Base-by-base conservation (phyloP, 1,140 invertebrate genomes). In the Coelopa frigida region DNA sequence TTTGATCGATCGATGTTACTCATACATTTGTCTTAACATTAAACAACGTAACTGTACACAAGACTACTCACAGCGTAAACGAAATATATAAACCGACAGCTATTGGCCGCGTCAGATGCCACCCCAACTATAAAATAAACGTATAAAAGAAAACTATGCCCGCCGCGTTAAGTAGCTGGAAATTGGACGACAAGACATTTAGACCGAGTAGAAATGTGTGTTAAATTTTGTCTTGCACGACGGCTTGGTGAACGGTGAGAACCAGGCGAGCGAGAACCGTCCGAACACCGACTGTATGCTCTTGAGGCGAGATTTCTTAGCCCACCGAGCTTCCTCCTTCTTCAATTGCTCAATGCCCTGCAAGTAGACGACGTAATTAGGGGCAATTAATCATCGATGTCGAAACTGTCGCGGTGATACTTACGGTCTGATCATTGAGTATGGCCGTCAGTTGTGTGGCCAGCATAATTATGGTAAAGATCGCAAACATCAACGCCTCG, bases 391-490 rank as follows among this genome's bases (percentile, higher is more conserved):
- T 26, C 15, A 17, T 14, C 26, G 23, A 15, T 45, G 27, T 45
- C 32, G 24, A 29, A 29, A 29, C 27, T 8, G 8, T 29, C n/a
- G n/a, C 8, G 36, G n/a, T n/a, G 12, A n/a, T 12, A 73, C 75
- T 68, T 73, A 94, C 93, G 53, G 96, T 99, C 77, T 99, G 93
- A 75, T 99, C 97, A 64, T 92, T 91, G 80, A 94, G 97, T 61
- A 99, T 99, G 10, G 94, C 93, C 68, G 94, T 90, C n/a, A 99
- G 71, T 72, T 98, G 94, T 2, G 94, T 94, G 24, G 87, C 87
- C 57, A 97, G 82, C 97, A 99, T 99, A 7, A 99, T 93, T 22
- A 85, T 84, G 5, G 96, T 99, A 72, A 99, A 99, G 54, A 99
- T 94, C 12, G 94, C 91, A 76, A 99, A 99, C 14, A 99, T 75